Evolutionary conservation across 2,888 invertebrate species (phyloP).

Genomic region (Archaeoteleia sp.): DNA sequence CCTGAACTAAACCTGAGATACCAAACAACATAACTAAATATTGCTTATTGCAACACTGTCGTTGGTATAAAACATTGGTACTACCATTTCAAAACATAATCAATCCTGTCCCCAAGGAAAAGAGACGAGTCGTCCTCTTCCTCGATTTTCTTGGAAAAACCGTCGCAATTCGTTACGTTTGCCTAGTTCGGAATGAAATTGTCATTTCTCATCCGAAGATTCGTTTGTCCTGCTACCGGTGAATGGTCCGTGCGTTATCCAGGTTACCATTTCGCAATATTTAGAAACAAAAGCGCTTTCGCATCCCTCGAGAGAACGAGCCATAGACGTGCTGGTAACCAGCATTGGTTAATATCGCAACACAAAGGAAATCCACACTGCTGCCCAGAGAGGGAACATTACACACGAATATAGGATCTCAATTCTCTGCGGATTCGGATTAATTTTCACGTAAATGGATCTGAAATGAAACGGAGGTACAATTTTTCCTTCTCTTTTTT

Average conservation of each 20-base stretch:
- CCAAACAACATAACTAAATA: too few relatives aligned
- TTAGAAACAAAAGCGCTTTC: slow-evolving; percentile 50
- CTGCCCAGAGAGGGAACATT: slow-evolving; percentile 41
- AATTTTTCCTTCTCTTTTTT: background rate
- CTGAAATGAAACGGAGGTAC: slow-evolving; percentile 37
- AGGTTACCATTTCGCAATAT: slow-evolving; percentile 53
- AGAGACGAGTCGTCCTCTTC: too few relatives aligned
- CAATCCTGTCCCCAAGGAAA: too few relatives aligned
- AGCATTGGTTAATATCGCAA: slow-evolving; percentile 49
- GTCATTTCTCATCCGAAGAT: slow-evolving; percentile 55
- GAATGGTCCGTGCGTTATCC: slow-evolving; percentile 51
- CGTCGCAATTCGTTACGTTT: slow-evolving; percentile 28
- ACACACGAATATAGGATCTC: slow-evolving; percentile 35
- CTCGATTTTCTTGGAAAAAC: slow-evolving; percentile 5
- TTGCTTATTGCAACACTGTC: too few relatives aligned
- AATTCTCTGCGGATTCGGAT: slow-evolving; percentile 45
- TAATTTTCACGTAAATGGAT: slow-evolving; percentile 52
- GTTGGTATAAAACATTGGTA: too few relatives aligned
- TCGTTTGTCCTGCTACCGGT: slow-evolving; percentile 35
- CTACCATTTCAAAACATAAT: too few relatives aligned
- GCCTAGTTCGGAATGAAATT: slow-evolving; percentile 55
- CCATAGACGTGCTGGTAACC: slow-evolving; percentile 14
- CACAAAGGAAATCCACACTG: slow-evolving; percentile 41
- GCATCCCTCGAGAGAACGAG: slow-evolving; percentile 33
- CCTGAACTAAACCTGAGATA: too few relatives aligned